A percentile compares a stretch with the other conserved stretches of the same genome.
phyloP scores from a whole-genome alignment of 2,888 invertebrate species.

The Watsonalla cultraria region DNA sequence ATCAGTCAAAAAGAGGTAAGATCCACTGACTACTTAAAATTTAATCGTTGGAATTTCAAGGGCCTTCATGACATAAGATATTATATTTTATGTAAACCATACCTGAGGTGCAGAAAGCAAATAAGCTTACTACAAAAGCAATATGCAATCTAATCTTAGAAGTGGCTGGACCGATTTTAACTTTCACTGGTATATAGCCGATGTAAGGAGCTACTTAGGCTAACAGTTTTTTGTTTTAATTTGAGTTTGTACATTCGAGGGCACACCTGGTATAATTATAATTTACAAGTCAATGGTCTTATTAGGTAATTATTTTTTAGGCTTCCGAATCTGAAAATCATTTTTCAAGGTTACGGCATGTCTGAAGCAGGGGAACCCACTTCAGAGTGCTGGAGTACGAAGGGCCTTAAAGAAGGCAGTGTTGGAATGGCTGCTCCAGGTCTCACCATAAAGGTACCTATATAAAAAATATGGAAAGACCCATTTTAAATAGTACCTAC shows the following conservation, averaged over 20 bases:
- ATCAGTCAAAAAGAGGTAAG: conserved; percentile 47
- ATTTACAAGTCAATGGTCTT: too few species aligned
- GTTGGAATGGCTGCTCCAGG: conserved; percentile 19
- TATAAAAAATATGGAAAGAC: not conserved
- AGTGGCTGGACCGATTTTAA: too few species aligned
- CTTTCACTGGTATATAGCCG: too few species aligned
- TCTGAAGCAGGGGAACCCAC: conserved; percentile 23
- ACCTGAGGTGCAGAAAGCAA: too few species aligned
- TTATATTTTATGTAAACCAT: too few species aligned
- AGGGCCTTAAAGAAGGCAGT: conserved; percentile 20
- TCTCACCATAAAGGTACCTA: conserved; percentile 21
- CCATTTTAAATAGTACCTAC: too few species aligned
- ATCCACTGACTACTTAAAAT: not conserved
- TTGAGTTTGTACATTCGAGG: too few species aligned
- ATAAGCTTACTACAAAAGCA: too few species aligned
- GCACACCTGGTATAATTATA: not conserved
- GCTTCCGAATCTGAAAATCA: conserved; percentile 39
- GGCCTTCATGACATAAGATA: too few species aligned
- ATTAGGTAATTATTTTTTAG: conserved; percentile 15
- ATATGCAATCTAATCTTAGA: too few species aligned
- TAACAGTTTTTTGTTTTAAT: too few species aligned
- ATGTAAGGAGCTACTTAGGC: too few species aligned
- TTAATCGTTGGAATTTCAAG: not conserved
- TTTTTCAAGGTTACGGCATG: conserved; percentile 48
- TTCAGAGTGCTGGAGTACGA: conserved; percentile 8